Base-by-base conservation (phyloP, 2,888 invertebrate genomes). In the Isotomurus palustris region DNA sequence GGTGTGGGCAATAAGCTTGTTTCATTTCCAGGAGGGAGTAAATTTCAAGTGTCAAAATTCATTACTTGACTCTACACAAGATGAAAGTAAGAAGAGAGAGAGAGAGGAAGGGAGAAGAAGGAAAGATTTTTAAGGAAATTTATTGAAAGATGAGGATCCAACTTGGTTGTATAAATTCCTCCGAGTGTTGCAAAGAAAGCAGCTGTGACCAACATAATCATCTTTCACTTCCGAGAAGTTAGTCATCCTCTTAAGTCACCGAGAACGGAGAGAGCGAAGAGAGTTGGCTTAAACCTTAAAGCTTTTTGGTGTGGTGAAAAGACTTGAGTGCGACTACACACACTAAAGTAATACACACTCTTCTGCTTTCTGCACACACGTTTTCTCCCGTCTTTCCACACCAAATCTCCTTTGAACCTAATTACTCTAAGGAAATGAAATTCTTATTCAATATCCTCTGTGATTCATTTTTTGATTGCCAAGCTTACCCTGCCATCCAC, bases 41-140 rank as follows among this genome's bases (percentile, higher is more conserved):
- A 27, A 28, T 17, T 28, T 47, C 47, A 47, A 47, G 47, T 47
- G 47, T 47, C 47, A 47, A 47, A 47, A 47, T 47, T 47, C 47
- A 47, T 47, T 47, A 47, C 44, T n/a, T n/a, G n/a, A n/a, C n/a
- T n/a, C n/a, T n/a, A n/a, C n/a, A n/a, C 40, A 10, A 17, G 40
- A 6, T 40, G 40, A 17, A 17, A 6, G 17, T 40, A 12, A 12
- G 12, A 32, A 32, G 10, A 12, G 32, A 32, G 32, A 12, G 32
- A 32, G 8, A 32, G 10, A 32, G 10, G 32, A 12, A 8, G 8
- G 32, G 10, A 10, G 32, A 6, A 40, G 17, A 40, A 40, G 40
- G 6, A 19, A 40, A 40, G 17, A 19, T 40, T n/a, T 40, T 40
- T 40, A 6, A n/a, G 40, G 40, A 40, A 40, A 40, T 40, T 40